Evolutionary conservation across 64 coral and sea anemone species (phyloP).

Genomic region (Anthopleura sola): DNA sequence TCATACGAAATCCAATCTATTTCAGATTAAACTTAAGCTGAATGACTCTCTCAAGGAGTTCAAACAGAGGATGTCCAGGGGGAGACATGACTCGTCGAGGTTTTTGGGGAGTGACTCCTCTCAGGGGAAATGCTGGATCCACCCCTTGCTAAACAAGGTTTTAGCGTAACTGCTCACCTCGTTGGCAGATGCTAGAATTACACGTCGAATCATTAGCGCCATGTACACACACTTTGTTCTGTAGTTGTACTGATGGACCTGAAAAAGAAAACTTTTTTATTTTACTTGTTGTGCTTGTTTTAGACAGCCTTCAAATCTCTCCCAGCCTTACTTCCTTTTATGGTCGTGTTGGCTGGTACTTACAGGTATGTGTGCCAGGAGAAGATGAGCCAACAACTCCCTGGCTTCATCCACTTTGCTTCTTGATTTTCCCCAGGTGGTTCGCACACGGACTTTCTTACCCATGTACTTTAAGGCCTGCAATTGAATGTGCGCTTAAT

Average conservation of each 20-base stretch:
- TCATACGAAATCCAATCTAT: too few species aligned
- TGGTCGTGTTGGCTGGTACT: neutral
- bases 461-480: slow-evolving; percentile 90
- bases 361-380: slow-evolving; percentile 95
- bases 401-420: slow-evolving; percentile 95
- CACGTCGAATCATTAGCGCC: slow-evolving; percentile 91
- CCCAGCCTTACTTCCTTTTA: too few species aligned
- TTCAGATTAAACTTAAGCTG: too few species aligned
- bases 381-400: slow-evolving; percentile 78
- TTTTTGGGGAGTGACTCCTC: too few species aligned
- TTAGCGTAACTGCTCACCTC: slow-evolving; percentile 39
- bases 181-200: slow-evolving; percentile 73
- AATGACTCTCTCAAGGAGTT: too few species aligned
- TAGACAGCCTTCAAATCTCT: too few species aligned
- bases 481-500: neutral
- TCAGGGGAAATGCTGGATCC: too few species aligned
- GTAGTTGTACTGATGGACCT: slow-evolving; percentile 95
- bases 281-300: too few species aligned
- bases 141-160: too few species aligned
- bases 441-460: slow-evolving; percentile 78
- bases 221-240: slow-evolving; percentile 88
- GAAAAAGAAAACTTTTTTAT: too few species aligned
- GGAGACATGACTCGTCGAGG: too few species aligned
- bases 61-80: too few species aligned
- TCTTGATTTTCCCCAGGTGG: slow-evolving; percentile 87